Evolutionary conservation across 2,888 invertebrate species (phyloP), one percentile per base, ranked within the genome.

Genomic region (Dryobotodes eremita): DNA sequence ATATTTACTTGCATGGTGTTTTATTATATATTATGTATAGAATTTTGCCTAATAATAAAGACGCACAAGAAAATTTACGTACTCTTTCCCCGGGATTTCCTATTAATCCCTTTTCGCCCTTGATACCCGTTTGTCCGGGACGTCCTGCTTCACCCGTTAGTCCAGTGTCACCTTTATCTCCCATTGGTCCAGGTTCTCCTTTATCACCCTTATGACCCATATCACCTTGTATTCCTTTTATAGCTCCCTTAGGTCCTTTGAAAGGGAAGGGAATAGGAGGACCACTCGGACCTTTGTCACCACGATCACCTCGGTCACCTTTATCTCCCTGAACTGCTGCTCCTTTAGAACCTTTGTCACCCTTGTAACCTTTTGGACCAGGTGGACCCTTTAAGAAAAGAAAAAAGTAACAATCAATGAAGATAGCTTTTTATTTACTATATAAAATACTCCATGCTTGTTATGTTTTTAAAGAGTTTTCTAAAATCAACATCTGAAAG

Each of bases 31-130:
- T 42, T 53, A 31, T 31, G 2, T 50, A 31, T 26, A 20, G 10
- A n/a, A n/a, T 31, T n/a, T 48, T 31, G 10, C 2, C 17, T 50
- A 3, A 17, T 50, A 64, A 64, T 17, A 53, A 68, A 65, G 7
- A 7, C 20, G 8, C 7, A 62, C 13, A 46, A 31, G 13, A 31
- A 71, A 71, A 64, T 70, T 2, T 71, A 92, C 94, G 97, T 97
- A 99, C 99, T 94, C 98, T 97, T 88, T 98, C 97, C 82, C 99
- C 99, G 53, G 98, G 98, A 75, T 98, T 97, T 86, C 99, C 99
- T 65, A 98, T 97, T 86, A 99, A 95, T 87, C 99, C 99, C 91
- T 99, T 99, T 96, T 99, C 99, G 89, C 99, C 99, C 93, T 98
- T 98, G 86, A 97, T 95, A 72, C 98, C 98, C 72, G 95, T 86